Evolutionary conservation across 2,888 invertebrate species (phyloP), one percentile per base, ranked within the genome.

Genomic region (Trisateles emortualis): DNA sequence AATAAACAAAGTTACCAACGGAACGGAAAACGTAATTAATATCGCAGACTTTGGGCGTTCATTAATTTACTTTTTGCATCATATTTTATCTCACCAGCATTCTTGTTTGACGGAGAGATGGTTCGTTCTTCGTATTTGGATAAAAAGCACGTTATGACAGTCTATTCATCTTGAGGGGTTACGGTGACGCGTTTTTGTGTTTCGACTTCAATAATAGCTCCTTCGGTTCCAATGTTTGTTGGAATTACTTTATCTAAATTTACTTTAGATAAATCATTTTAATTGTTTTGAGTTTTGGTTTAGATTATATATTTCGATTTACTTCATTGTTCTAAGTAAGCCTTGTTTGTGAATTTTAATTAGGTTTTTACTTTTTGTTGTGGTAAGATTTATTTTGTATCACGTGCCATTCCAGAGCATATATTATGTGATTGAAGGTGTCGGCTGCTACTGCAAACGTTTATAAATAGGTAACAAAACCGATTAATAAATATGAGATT

Each of bases 1-100:
- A 41, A 58, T 57, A 67, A 54, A 67, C 60, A 66, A 64, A 67
- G 53, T 67, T 57, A 50, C 32, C n/a, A 38, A 16, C 24, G 41
- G 61, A 54, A 56, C 40, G 53, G 61, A 44, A 62, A 68, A 62
- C 36, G 56, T 59, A 68, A 68, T 68, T 68, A 68, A 68, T 68
- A 65, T 57, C 52, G 35, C 56, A 65, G 62, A 65, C 62, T 68
- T 64, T 55, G 59, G 48, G 50, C 54, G 54, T 60, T 66, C 68
- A 69, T 68, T 68, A 68, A 69, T 68, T 68, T 66, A 64, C 55
- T 66, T 68, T 69, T 69, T 66, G 68, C 60, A 68, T 68, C 64
- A 69, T 68, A 68, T 69, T 69, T 69, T 68, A 69, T 69, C 60
- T 56, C 44, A 48, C 55, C 45, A 68, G 40, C 66, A 45, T 58